Evolutionary conservation across 2,888 invertebrate genomes (phyloP).

Genomic region (Dermolepida albohirtum): DNA sequence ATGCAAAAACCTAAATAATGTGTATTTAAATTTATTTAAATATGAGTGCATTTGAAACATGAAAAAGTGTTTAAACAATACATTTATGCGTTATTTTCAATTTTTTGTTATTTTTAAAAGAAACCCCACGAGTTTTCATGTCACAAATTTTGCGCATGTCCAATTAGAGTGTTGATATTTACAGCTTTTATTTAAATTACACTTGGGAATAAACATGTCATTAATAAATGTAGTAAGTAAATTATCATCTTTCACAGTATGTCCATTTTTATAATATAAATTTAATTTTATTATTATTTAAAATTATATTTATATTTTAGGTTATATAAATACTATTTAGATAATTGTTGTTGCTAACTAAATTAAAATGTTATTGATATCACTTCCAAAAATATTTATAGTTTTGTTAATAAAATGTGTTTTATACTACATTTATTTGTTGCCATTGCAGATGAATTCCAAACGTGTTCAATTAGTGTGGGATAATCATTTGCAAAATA

Average conservation of each 20-base stretch:
- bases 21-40: no score
- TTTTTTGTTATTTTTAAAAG: conserved; percentile 8
- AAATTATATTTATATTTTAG: not conserved
- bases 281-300: not conserved
- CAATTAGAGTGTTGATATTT: conserved; percentile 12
- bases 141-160: conserved; percentile 15
- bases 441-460: conserved; percentile 67
- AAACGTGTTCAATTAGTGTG: conserved; percentile 78
- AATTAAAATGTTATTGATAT: no score
- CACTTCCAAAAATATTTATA: no score
- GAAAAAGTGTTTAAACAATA: no score
- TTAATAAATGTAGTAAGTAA: conserved; percentile 29
- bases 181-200: conserved; percentile 34
- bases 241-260: not conserved
- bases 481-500: conserved; percentile 80
- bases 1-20: no score
- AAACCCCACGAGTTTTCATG: conserved; percentile 4
- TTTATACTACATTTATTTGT: not conserved
- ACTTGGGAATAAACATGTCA: conserved; percentile 27
- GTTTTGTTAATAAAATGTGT: no score
- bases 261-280: not conserved
- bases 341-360: not conserved
- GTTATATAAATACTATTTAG: conserved; percentile 7
- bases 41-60: no score
- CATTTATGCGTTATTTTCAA: not conserved